Evolutionary conservation across 2,888 invertebrate species (phyloP), one percentile per base, ranked within the genome.

Genomic region (Drosophila neutralis): DNA sequence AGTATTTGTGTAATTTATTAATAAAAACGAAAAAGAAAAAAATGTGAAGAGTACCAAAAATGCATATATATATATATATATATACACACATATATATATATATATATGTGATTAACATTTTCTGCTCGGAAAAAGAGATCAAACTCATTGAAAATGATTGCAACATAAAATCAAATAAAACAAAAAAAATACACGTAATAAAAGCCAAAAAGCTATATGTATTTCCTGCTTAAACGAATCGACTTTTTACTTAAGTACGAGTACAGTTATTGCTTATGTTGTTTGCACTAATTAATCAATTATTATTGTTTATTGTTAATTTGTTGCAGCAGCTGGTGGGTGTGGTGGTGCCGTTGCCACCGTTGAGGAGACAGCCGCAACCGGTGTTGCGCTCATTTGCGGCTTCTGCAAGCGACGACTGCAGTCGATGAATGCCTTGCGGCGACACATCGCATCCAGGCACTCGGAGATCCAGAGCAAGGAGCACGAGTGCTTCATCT

Each of bases 401-500:
- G 76, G 79, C 51, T 87, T 92, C 56, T 93, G 93, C 68, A 90
- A 89, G 57, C 87, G 92, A 0, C 90, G 89, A 18, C 66, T 93
- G 7, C 92, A 93, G 69, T 92, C 93, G 36, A 80, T 90, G 65
- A 91, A 93, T 15, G 92, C 93, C 0, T 57, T 93, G 54, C 76
- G 92, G 42, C 89, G 93, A 0, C 93, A 93, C 69, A 91, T 90
- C 24, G 92, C 92, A n/a, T 93, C 93, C 21, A 88, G 92, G 57
- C 93, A 93, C 71, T 91, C 91, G 33, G 90, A 91, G 73, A 90
- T 91, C 15, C 88, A 88, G 65, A 89, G 88, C 69, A 91, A 90
- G 69, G 90, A 92, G 74, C 83, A 92, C 60, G 88, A 92, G 53
- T 93, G 93, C 69, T 82, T 85, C 35, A 83, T 91, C 33, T 93